These are phyloP conservation scores for Agrochola lychnidis DNA, from an alignment of 2,888 invertebrate species.

Conservation along the genomic window DNA sequence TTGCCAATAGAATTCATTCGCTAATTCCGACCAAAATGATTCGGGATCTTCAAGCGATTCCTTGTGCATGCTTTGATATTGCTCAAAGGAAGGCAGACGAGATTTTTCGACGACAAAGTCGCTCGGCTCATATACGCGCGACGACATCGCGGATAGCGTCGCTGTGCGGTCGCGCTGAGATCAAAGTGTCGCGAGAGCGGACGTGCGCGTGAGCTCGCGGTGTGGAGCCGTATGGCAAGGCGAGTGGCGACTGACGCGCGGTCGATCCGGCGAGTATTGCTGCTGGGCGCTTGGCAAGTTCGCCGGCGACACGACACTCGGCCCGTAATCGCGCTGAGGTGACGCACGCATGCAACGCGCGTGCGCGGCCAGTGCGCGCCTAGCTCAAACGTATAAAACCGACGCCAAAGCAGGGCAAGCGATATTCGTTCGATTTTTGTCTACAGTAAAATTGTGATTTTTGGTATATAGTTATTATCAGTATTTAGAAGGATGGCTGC, in stretches of 20 bases:
- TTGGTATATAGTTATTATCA: background rate
- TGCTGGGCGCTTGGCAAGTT: constrained; percentile 56
- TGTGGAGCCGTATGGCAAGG: constrained; percentile 37
- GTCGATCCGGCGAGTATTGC: constrained; percentile 27
- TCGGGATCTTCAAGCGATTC: constrained; percentile 97
- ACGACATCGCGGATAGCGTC: constrained; percentile 90
- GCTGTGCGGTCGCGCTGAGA: constrained; percentile 49
- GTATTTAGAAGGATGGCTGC: background rate
- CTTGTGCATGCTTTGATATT: constrained; percentile 96
- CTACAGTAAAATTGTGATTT: background rate
- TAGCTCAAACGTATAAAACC: constrained; percentile 40
- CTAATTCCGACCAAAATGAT: constrained; percentile 97
- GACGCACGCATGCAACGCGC: constrained; percentile 81
- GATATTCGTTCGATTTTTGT: background rate
- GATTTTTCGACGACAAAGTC: constrained; percentile 93
- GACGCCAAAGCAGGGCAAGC: constrained; percentile 13
- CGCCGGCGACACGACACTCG: constrained; percentile 63
- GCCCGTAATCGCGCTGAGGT: constrained; percentile 67
- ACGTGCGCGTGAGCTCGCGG: constrained; percentile 48
- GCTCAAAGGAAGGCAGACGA: constrained; percentile 89
- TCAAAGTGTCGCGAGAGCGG: constrained; percentile 38
- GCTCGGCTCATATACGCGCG: constrained; percentile 92
- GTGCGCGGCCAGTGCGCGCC: constrained; percentile 76
- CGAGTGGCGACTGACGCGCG: constrained; percentile 33
- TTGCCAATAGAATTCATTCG: constrained; percentile 98